phyloP scores from a whole-genome alignment of 2,888 invertebrate species.

The Papilio gigon region DNA sequence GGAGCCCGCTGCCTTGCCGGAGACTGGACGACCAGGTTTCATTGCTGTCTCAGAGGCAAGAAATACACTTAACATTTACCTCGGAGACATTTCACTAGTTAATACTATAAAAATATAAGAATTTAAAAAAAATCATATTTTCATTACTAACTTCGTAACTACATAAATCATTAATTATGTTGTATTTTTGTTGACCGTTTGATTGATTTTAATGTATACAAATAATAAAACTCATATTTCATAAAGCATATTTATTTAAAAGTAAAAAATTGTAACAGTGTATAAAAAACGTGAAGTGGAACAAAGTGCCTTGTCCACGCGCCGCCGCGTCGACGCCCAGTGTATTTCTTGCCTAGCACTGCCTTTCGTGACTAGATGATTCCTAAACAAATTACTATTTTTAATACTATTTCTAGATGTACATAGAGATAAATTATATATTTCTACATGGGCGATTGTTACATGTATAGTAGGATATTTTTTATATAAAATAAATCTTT shows the following conservation, averaged over 20 bases:
- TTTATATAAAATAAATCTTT: slow-evolving; percentile 71
- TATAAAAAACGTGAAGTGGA: slow-evolving; percentile 34
- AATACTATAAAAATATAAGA: slow-evolving; percentile 18
- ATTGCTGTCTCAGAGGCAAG: slow-evolving; percentile 46
- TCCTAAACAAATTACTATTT: slow-evolving; percentile 79
- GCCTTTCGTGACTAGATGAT: slow-evolving; percentile 58
- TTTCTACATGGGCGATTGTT: slow-evolving; percentile 79
- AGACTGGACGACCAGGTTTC: slow-evolving; percentile 55
- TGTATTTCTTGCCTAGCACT: slow-evolving; percentile 54
- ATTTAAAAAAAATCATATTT: slow-evolving; percentile 10
- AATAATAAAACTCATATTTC: slow-evolving; percentile 22
- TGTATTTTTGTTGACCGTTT: background rate
- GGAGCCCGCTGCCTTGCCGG: slow-evolving; percentile 66
- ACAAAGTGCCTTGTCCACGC: slow-evolving; percentile 52
- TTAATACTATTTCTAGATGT: slow-evolving; percentile 79
- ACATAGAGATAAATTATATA: slow-evolving; percentile 76
- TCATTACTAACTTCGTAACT: background rate
- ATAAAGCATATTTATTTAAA: slow-evolving; percentile 28
- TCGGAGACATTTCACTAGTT: background rate
- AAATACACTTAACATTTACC: slow-evolving; percentile 49
- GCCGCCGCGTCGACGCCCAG: slow-evolving; percentile 44
- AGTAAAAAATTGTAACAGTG: slow-evolving; percentile 27
- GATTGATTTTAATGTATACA: background rate
- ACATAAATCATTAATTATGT: background rate
- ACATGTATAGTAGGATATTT: slow-evolving; percentile 79